Base-by-base conservation (phyloP, 2,113 vertebrate genomes). In the Probosciger aterrimus region DNA sequence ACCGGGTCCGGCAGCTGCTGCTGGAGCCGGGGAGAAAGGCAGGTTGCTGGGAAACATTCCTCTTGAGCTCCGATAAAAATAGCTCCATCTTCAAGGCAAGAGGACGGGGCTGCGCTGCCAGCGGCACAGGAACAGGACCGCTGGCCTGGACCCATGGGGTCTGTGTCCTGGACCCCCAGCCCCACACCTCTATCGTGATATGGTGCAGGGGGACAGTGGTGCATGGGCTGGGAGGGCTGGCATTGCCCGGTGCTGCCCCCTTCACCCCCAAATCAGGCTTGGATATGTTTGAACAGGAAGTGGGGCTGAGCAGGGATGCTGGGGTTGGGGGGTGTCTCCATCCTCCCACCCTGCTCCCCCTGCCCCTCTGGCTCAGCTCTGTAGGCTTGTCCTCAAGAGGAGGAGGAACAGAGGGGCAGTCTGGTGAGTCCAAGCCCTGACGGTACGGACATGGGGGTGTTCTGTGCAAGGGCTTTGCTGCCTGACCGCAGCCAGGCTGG, bases 11-110 rank as follows among this genome's bases (percentile, higher is more conserved):
- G 92, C 78, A 41, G 85, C 84, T 22, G 90, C 78, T 90, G 93
- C 57, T 82, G 4, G 33, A 96, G 93, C 82, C 3, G 9, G 63
- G 93, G 95, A 96, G 90, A 81, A 84, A 82, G 46, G 93, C 92
- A 89, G 93, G 96, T 96, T 96, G 96, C 93, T 93, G 96, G 96
- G 96, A 96, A 94, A 96, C 96, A 79, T 96, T 79, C 93, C 96
- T 96, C 96, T 96, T 91, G 95, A 96, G 96, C 92, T 75, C 95
- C 11, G 96, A 93, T 95, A 96, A 94, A 96, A 96, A 96, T 96
- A 96, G 92, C 95, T 95, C 43, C 16, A 2, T 84, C 92, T 96
- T 94, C 84, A 76, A 90, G 92, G 93, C 62, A 12, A 91, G 65
- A 94, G 93, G 87, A 49, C 12, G 11, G 83, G 86, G 93, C 95